Conservation (phyloP, 2,113 vertebrate species). For the Syrmaticus mikado region DNA sequence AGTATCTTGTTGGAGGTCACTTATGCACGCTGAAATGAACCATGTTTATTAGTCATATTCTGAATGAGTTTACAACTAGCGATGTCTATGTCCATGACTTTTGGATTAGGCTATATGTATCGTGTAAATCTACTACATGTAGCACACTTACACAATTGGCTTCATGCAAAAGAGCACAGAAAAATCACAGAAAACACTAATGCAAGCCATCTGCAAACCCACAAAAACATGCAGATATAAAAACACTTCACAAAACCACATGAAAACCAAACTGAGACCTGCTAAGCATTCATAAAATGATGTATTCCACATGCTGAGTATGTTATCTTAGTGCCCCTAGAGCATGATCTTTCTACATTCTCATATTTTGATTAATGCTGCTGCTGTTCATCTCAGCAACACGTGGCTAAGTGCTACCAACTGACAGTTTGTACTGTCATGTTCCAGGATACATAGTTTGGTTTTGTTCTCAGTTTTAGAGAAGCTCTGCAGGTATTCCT, state of each 20-base stretch:
- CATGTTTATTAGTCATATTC: not conserved
- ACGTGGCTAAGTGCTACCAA: not conserved
- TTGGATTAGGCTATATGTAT: not conserved
- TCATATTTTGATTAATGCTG: accelerated
- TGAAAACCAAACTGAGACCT: slow-evolving; percentile 7
- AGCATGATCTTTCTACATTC: not conserved
- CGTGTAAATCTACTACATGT: not conserved
- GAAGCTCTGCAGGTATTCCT: not conserved
- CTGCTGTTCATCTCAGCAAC: not conserved
- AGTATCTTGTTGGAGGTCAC: not conserved
- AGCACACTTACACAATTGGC: not conserved
- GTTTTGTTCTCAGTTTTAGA: not conserved
- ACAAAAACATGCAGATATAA: not conserved
- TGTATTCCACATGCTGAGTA: not conserved
- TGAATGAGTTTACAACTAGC: not conserved
- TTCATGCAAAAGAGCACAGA: not conserved
- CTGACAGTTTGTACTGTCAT: not conserved
- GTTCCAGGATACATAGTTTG: not conserved
- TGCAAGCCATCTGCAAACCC: not conserved
- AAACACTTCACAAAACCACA: slow-evolving; percentile 11
- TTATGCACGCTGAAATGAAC: not conserved
- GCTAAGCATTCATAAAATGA: not conserved
- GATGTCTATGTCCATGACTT: not conserved
- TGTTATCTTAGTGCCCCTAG: not conserved
- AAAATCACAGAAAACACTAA: not conserved